Base-by-base conservation (phyloP, 2,797 vertebrate genomes). In the Cryptoprocta ferox region DNA sequence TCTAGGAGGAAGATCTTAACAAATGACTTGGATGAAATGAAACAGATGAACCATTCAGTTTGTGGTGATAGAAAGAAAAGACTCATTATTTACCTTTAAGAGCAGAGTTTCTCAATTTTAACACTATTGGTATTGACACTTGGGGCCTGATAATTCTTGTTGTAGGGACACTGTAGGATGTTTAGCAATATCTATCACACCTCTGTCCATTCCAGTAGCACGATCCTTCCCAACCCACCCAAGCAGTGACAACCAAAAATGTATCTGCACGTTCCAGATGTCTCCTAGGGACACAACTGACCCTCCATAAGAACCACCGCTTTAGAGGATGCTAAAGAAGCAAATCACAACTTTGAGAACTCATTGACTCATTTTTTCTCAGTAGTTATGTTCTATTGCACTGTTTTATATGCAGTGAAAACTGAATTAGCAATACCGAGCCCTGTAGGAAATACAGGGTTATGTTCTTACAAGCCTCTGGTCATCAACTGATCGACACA, bases 171-270 rank as follows among this genome's bases (percentile, higher is more conserved):
- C 1, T 5, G 39, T 3, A 59, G 39, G 50, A n/a, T 16, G 9
- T 53, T 70, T 3, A 53, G 39, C 32, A 70, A 63, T 30, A 75
- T 19, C 56, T 26, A 19, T 59, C 11, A 63, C 45, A 18, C 18
- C 42, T 79, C 75, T 6, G 21, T 11, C 45, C 50, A 63, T 48
- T 42, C 39, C 18, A 63, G 68, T 3, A 86, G 66, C 26, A 48
- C n/a, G 6, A 7, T 30, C 3, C 11, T 11, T 10, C 7, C 30
- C 2, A 73, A 42, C 6, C 4, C 0, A 10, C 4, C 15, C 9
- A 1, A 50, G 13, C 0, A 48, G 45, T 37, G 24, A 94, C 15
- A 37, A 66, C 12, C 11, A 16, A 59, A 18, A 30, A 7, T 0
- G 1, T 80, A 50, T 95, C 68, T 11, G 59, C 50, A 95, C 2